These are phyloP conservation scores for Exephanes ischioxanthus DNA, from an alignment of 2,888 invertebrate genomes.

Conservation along the genomic window DNA sequence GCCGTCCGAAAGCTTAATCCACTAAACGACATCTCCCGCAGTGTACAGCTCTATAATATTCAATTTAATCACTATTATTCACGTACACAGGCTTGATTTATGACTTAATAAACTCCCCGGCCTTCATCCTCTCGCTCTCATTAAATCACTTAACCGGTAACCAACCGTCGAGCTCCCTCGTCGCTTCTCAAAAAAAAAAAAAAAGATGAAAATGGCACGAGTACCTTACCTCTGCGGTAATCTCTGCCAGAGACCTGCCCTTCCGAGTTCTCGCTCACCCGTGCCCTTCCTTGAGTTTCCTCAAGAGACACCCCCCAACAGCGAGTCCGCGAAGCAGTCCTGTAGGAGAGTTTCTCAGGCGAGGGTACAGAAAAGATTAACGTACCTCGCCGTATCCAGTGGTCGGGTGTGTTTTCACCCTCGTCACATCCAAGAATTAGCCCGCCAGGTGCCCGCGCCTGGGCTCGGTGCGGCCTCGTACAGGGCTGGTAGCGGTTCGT, in stretches of 20 bases:
- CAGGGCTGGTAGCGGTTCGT: conserved; percentile 32
- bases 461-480: background rate
- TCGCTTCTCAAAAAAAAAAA: conserved; percentile 16
- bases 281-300: conserved; percentile 11
- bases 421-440: conserved; percentile 60
- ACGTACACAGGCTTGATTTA: conserved; percentile 22
- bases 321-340: background rate
- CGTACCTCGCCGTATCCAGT: conserved; percentile 51
- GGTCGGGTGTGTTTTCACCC: conserved; percentile 57
- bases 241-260: conserved; percentile 50
- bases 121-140: background rate
- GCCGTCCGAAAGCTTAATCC: background rate
- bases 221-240: conserved; percentile 33
- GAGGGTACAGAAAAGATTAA: conserved; percentile 59
- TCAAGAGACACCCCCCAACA: conserved; percentile 23
- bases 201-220: conserved; percentile 35
- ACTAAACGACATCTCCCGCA: conserved; percentile 12
- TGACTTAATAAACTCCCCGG: conserved; percentile 37
- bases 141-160: conserved; percentile 30
- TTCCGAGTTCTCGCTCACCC: conserved; percentile 17
- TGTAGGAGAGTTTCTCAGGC: conserved; percentile 32
- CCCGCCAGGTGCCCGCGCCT: conserved; percentile 33
- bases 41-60: conserved; percentile 8
- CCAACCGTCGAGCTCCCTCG: conserved; percentile 2
- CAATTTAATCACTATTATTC: conserved; percentile 25